These are phyloP conservation scores for Acanthiza pusilla DNA, from an alignment of 2,797 vertebrate species.

Conservation along the genomic window DNA sequence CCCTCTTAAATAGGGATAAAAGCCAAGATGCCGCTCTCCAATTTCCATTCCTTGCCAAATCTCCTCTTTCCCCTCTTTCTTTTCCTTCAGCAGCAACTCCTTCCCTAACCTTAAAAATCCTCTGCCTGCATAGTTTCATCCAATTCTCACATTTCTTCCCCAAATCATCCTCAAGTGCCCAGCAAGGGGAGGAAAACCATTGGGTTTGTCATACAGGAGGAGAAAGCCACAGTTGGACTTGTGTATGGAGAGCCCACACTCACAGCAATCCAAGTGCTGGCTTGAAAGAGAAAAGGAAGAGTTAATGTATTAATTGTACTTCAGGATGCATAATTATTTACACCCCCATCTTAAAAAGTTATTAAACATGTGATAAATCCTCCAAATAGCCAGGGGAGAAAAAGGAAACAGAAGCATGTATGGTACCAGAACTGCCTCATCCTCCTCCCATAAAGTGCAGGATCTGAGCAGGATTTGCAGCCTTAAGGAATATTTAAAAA, in stretches of 20 bases:
- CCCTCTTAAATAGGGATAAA: neutral
- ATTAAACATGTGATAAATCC: neutral
- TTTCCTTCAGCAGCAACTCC: neutral
- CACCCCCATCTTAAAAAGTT: neutral
- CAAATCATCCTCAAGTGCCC: neutral
- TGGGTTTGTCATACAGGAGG: neutral
- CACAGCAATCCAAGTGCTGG: neutral
- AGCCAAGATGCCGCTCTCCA: neutral
- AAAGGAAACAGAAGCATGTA: neutral
- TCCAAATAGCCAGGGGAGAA: neutral
- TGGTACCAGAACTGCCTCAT: fast-evolving
- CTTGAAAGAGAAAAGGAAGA: neutral
- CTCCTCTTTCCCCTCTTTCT: neutral
- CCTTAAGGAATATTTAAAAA: neutral
- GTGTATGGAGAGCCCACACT: neutral
- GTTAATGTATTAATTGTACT: neutral
- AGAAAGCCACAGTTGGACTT: neutral
- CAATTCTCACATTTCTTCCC: neutral
- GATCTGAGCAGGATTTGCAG: neutral
- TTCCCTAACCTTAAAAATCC: neutral
- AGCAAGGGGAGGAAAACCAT: neutral
- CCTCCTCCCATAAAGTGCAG: neutral
- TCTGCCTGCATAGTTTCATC: neutral
- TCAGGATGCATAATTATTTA: neutral
- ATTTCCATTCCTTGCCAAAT: neutral